These are phyloP conservation scores for Manis pentadactyla DNA, from an alignment of 2,797 vertebrate genomes.

Conservation along the genomic window DNA sequence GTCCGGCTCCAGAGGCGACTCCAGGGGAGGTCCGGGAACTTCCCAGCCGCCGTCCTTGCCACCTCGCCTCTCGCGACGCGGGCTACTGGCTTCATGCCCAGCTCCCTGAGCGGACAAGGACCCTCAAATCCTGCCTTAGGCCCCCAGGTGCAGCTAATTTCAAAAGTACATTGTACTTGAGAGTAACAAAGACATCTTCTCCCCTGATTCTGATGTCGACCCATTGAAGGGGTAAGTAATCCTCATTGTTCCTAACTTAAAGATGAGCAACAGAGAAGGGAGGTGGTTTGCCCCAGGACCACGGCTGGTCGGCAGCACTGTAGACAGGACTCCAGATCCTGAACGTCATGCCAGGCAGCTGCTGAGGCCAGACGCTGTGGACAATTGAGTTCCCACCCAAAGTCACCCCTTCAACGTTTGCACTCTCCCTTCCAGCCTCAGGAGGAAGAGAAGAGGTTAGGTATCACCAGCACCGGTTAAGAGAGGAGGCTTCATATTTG, in stretches of 20 bases:
- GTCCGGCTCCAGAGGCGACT: background rate
- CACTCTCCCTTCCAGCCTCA: background rate
- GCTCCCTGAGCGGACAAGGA: background rate
- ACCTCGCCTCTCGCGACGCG: accelerated
- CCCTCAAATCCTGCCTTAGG: background rate
- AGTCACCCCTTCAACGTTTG: background rate
- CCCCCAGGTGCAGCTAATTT: background rate
- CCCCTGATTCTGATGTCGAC: background rate
- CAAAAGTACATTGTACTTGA: background rate
- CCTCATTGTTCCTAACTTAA: background rate
- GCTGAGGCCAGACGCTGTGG: background rate
- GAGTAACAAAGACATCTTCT: background rate
- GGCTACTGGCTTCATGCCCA: background rate
- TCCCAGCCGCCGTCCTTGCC: background rate
- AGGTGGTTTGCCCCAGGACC: background rate
- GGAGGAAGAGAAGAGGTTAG: background rate
- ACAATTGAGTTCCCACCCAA: background rate
- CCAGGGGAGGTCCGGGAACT: background rate
- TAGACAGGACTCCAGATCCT: background rate
- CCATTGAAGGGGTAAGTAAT: background rate
- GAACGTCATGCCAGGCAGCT: background rate
- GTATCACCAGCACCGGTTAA: background rate
- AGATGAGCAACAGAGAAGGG: background rate
- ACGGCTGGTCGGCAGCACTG: background rate
- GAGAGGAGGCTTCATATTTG: background rate